phyloP scores from a whole-genome alignment of 2,888 invertebrate genomes.

The Eupeodes latifasciatus region DNA sequence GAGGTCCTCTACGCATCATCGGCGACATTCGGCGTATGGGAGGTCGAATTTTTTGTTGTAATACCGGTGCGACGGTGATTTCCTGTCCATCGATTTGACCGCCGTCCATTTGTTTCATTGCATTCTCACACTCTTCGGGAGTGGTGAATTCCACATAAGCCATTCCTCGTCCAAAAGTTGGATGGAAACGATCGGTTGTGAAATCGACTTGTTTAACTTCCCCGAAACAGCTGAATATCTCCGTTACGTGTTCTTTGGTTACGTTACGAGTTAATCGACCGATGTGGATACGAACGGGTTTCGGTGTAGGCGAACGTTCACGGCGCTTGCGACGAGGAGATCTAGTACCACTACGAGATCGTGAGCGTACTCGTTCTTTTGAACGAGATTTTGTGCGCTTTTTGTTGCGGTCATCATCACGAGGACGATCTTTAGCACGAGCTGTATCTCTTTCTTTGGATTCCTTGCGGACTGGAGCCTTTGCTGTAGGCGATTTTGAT shows the following conservation, averaged over 20 bases:
- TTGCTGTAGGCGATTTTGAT: slow-evolving; percentile 77
- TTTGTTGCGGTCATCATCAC: slow-evolving; percentile 77
- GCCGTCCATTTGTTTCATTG: slow-evolving; percentile 99
- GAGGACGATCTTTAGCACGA: slow-evolving; percentile 79
- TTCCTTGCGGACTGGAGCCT: slow-evolving; percentile 80
- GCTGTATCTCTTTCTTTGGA: slow-evolving; percentile 65
- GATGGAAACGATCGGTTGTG: slow-evolving; percentile 94
- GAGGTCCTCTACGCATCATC: slow-evolving; percentile 81
- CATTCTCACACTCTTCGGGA: slow-evolving; percentile 98
- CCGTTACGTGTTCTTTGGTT: slow-evolving; percentile 93
- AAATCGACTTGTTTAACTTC: slow-evolving; percentile 95
- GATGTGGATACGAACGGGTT: slow-evolving; percentile 96
- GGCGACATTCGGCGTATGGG: slow-evolving; percentile 82
- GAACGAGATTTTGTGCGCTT: slow-evolving; percentile 77
- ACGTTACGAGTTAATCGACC: slow-evolving; percentile 97
- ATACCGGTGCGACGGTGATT: slow-evolving; percentile 96
- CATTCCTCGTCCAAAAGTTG: slow-evolving; percentile 94
- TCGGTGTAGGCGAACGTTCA: slow-evolving; percentile 94
- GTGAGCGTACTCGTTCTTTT: slow-evolving; percentile 80
- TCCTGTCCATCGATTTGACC: slow-evolving; percentile 98
- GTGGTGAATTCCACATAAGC: slow-evolving; percentile 98
- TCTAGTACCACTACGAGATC: slow-evolving; percentile 91
- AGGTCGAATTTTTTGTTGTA: slow-evolving; percentile 87
- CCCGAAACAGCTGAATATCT: slow-evolving; percentile 96
- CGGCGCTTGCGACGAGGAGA: slow-evolving; percentile 89